Evolutionary conservation across 2,113 vertebrate species (phyloP).

Genomic region (Ascaphus truei): DNA sequence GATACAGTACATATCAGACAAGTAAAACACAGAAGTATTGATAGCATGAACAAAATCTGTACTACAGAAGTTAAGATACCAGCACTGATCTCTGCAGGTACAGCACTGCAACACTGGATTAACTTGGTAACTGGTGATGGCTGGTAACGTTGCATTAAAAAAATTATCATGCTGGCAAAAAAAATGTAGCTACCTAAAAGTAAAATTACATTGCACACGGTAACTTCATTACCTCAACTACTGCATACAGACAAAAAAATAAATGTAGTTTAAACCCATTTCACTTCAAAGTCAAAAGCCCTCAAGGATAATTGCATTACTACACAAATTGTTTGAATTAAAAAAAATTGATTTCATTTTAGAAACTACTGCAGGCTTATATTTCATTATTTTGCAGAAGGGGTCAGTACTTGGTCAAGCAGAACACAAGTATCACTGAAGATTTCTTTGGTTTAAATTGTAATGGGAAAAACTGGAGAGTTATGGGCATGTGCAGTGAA

Average conservation of each 20-base stretch:
- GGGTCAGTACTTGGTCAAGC: conserved; percentile 56
- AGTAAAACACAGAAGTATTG: too few relatives aligned
- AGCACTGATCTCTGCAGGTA: too few relatives aligned
- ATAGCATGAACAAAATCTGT: too few relatives aligned
- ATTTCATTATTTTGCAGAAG: conserved; percentile 45
- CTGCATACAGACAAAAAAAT: conserved; percentile 30
- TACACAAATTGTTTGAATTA: conserved; percentile 46
- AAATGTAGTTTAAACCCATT: conserved; percentile 28
- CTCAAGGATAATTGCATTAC: conserved; percentile 28
- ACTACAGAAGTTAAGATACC: too few relatives aligned
- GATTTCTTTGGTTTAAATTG: conserved; percentile 42
- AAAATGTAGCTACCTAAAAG: conserved; percentile 20
- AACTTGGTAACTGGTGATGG: too few relatives aligned
- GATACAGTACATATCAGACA: too few relatives aligned
- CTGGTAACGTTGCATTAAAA: too few relatives aligned
- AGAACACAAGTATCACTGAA: conserved; percentile 48
- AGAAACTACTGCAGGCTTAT: conserved; percentile 48
- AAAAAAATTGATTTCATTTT: conserved; percentile 54
- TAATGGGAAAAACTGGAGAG: conserved; percentile 35
- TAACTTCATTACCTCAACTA: too few relatives aligned
- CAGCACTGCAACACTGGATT: too few relatives aligned
- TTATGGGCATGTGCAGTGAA: conserved; percentile 52
- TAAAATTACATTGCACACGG: neutral
- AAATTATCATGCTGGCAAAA: too few relatives aligned
- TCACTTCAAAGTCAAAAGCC: conserved; percentile 37